Evolutionary conservation across 2,797 vertebrate species (phyloP).

Genomic region (Malurus leucopterus): DNA sequence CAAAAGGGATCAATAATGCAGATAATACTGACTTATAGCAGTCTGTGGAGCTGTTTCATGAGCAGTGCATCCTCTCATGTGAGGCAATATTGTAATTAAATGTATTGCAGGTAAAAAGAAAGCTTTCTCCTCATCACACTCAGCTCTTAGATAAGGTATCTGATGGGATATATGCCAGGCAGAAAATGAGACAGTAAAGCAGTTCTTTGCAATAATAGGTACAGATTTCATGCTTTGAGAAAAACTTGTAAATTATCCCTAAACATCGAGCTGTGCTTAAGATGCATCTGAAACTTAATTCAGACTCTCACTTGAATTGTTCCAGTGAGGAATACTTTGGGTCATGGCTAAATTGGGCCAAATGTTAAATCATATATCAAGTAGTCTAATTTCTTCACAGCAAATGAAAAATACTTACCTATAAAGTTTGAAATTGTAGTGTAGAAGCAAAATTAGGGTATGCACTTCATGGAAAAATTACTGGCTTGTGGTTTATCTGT

Average conservation of each 20-base stretch:
- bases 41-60: not conserved
- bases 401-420: not conserved
- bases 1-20: slow-evolving; percentile 7
- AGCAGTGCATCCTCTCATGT: not conserved
- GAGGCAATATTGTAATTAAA: slow-evolving; percentile 18
- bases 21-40: not conserved
- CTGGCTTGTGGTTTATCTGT: not conserved
- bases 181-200: slow-evolving; percentile 41
- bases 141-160: slow-evolving; percentile 20
- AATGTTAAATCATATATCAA: not conserved
- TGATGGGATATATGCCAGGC: slow-evolving; percentile 26
- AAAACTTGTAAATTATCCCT: slow-evolving; percentile 8
- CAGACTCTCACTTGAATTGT: not conserved
- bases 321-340: not conserved
- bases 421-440: not conserved
- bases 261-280: not conserved
- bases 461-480: not conserved
- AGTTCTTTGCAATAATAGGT: slow-evolving; percentile 8
- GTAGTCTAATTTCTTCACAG: not conserved
- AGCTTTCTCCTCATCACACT: slow-evolving; percentile 12
- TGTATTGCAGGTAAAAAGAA: slow-evolving; percentile 13
- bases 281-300: not conserved
- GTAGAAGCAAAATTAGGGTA: not conserved
- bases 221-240: slow-evolving; percentile 28
- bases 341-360: not conserved